Percentiles rank a stretch among this genome's conserved stretches.
Evolutionary conservation across 2,888 invertebrate species (phyloP).

Genomic region (Bunonema sp.): DNA sequence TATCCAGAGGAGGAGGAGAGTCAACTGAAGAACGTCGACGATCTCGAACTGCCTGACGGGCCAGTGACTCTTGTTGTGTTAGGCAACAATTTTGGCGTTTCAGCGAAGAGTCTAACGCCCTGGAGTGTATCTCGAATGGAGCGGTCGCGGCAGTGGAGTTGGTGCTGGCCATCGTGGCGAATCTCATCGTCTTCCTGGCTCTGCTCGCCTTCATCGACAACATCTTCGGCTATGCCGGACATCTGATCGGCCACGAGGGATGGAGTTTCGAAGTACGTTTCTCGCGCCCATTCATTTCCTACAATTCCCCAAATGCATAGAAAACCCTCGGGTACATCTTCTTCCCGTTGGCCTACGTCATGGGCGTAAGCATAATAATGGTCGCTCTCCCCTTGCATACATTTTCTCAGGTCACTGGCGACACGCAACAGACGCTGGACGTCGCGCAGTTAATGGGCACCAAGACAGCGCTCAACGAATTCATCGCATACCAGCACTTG

Average conservation of each 20-base stretch:
- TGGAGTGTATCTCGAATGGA: constrained; percentile 81
- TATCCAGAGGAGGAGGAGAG: constrained; percentile 77
- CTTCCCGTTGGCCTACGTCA: constrained; percentile 72
- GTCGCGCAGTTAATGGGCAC: constrained; percentile 42
- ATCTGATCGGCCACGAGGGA: constrained; percentile 57
- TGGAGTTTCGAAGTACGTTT: constrained; percentile 50
- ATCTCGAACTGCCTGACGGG: constrained; percentile 51
- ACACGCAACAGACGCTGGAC: constrained; percentile 1
- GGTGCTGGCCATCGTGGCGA: constrained; percentile 72
- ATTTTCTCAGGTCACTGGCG: not conserved
- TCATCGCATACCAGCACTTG: constrained; percentile 41
- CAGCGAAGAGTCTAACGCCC: constrained; percentile 60
- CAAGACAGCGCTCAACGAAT: constrained; percentile 43
- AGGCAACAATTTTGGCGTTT: not conserved
- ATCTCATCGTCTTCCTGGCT: constrained; percentile 76
- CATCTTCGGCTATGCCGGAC: constrained; percentile 65
- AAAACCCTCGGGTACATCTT: constrained; percentile 71
- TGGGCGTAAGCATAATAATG: constrained; percentile 53
- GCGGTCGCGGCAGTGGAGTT: constrained; percentile 66
- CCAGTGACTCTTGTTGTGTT: constrained; percentile 3
- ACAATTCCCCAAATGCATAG: constrained; percentile 17
- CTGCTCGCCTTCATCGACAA: constrained; percentile 71
- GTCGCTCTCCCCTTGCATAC: no score
- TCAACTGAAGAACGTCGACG: constrained; percentile 58
- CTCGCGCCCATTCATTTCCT: constrained; percentile 1